These are phyloP conservation scores for Daphoenositta chrysoptera DNA, from an alignment of 2,113 vertebrate genomes.

Conservation along the genomic window DNA sequence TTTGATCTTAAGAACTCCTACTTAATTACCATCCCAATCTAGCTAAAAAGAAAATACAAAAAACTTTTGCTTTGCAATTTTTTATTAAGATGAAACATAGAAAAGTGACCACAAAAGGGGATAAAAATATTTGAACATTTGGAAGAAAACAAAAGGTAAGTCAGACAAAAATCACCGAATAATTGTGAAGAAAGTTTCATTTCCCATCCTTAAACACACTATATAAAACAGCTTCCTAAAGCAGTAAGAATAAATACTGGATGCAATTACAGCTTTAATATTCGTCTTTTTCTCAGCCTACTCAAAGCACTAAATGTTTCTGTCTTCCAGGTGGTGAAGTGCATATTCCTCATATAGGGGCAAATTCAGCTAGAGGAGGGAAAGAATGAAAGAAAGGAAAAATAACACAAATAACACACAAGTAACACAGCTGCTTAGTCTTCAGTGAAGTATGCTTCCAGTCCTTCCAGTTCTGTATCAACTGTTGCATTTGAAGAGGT, in stretches of 20 bases:
- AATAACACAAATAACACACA: not conserved
- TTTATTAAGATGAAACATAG: constrained; percentile 59
- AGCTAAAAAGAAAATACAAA: not conserved
- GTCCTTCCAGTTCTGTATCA: constrained; percentile 76
- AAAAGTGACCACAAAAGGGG: not conserved
- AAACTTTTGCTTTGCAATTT: not conserved
- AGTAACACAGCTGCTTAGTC: constrained; percentile 25
- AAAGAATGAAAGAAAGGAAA: not conserved
- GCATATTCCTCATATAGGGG: not conserved
- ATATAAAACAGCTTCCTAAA: not conserved
- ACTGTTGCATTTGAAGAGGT: constrained; percentile 31
- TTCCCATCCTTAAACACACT: not conserved
- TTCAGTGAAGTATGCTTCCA: constrained; percentile 81
- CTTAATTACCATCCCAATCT: not conserved
- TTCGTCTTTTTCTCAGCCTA: not conserved
- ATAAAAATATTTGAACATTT: not conserved
- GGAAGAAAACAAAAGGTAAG: not conserved
- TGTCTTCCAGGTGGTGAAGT: not conserved
- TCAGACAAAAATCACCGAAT: not conserved
- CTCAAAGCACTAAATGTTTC: not conserved
- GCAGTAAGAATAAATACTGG: not conserved
- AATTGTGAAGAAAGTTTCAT: not conserved
- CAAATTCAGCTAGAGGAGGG: not conserved
- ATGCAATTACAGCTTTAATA: not conserved
- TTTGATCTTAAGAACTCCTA: not conserved